Percentiles rank a stretch among this genome's conserved stretches.
Evolutionary conservation across 1,140 invertebrate genomes (phyloP).

Genomic region (Camponotus floridanus): DNA sequence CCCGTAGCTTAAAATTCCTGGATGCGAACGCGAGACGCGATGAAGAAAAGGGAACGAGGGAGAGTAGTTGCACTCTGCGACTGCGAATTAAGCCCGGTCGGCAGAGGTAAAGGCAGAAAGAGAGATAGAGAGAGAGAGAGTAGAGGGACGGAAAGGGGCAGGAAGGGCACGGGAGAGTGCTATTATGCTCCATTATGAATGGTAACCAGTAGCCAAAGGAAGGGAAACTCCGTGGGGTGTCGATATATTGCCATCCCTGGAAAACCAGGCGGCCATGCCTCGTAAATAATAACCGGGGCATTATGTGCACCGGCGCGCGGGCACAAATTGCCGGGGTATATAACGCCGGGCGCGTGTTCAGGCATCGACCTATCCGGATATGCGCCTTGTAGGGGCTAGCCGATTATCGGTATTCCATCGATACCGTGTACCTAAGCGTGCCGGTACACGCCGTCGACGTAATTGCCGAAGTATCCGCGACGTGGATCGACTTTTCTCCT

Average conservation of each 20-base stretch:
- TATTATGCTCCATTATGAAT: conserved; percentile 80
- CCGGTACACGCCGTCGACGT: conserved; percentile 44
- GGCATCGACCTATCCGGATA: conserved; percentile 76
- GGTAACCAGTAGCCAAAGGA: conserved; percentile 80
- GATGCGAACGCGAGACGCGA: conserved; percentile 41
- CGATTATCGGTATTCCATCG: conserved; percentile 74
- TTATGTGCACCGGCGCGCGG: conserved; percentile 65
- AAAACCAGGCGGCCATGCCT: conserved; percentile 71
- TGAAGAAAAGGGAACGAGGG: conserved; percentile 60
- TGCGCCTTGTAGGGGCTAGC: conserved; percentile 74
- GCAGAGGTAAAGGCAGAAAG: neutral
- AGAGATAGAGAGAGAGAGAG: neutral
- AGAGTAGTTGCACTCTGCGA: conserved; percentile 69
- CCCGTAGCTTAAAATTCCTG: conserved; percentile 63
- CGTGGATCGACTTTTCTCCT: neutral
- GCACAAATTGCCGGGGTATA: conserved; percentile 77
- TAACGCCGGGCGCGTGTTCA: conserved; percentile 73
- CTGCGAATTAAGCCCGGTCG: conserved; percentile 67
- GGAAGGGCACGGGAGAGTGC: conserved; percentile 69
- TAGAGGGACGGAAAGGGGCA: neutral
- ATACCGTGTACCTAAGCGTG: conserved; percentile 68
- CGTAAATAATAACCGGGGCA: conserved; percentile 76
- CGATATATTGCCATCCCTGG: conserved; percentile 78
- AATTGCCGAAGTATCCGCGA: conserved; percentile 9
- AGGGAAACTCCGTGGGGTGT: conserved; percentile 75